Evolutionary conservation across 2,113 vertebrate genomes (phyloP).

Genomic region (Scartelaos histophorus): DNA sequence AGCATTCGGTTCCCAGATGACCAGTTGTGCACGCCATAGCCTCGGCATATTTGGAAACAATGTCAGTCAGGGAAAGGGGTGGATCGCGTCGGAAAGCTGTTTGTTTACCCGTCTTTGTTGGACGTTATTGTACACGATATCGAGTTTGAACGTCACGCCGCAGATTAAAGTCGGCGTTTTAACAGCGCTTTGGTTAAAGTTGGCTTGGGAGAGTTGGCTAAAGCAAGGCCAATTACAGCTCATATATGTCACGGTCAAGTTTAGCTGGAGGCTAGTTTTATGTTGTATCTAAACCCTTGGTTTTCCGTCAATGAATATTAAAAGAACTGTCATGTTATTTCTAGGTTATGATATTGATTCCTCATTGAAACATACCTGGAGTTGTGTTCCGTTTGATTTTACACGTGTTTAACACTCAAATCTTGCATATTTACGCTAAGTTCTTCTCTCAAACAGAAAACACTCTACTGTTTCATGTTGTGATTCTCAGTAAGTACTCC

Average conservation of each 20-base stretch:
- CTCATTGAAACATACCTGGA: no score
- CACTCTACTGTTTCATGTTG: no score
- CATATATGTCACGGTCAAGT: not conserved
- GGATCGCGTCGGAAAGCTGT: not conserved
- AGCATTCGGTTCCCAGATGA: constrained; percentile 60
- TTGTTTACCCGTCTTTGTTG: not conserved
- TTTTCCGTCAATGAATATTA: no score
- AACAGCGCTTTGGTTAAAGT: not conserved
- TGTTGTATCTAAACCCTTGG: no score
- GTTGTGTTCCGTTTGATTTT: no score
- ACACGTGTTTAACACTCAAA: no score
- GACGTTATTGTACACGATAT: not conserved
- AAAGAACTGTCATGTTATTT: no score
- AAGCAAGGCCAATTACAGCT: not conserved
- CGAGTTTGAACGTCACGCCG: not conserved
- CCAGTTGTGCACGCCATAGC: constrained; percentile 36
- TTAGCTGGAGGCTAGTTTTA: no score
- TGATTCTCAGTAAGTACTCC: no score
- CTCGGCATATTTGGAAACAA: constrained; percentile 25
- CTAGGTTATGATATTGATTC: no score
- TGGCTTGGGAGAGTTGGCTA: not conserved
- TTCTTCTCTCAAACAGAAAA: no score
- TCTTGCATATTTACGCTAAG: no score
- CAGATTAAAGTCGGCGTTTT: not conserved
- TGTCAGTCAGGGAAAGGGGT: constrained; percentile 29